Conservation (phyloP, 2,888 invertebrate species). For the Nebria salina region DNA sequence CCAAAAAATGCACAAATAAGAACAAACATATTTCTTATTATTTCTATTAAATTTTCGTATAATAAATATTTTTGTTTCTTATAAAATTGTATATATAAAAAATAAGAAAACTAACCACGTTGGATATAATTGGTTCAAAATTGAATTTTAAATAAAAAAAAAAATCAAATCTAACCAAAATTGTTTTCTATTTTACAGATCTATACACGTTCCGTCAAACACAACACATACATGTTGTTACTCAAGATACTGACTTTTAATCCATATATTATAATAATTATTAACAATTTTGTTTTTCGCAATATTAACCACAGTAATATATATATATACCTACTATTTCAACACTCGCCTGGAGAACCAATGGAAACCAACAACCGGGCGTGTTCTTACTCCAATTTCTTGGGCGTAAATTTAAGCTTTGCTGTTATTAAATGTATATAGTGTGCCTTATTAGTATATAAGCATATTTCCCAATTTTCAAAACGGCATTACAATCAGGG, state of each 20-base stretch:
- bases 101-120: neutral
- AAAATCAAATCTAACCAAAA: too few relatives aligned
- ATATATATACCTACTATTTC: neutral
- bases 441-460: constrained; percentile 17
- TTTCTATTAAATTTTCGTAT: too few relatives aligned
- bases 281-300: constrained; percentile 13
- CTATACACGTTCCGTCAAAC: constrained; percentile 37
- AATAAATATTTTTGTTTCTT: too few relatives aligned
- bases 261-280: constrained; percentile 19
- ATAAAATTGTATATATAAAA: constrained; percentile 1
- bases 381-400: neutral
- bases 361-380: constrained; percentile 5
- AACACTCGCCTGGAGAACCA: neutral
- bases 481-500: too few relatives aligned
- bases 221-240: constrained; percentile 54
- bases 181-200: constrained; percentile 32
- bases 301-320: constrained; percentile 17
- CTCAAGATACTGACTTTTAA: constrained; percentile 55
- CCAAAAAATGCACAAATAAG: too few relatives aligned
- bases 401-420: constrained; percentile 7
- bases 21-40: too few relatives aligned
- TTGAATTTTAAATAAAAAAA: neutral
- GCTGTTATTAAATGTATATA: constrained; percentile 16
- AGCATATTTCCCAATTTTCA: neutral
- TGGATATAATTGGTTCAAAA: neutral